A percentile compares a stretch with the other conserved stretches of the same genome.
Conservation (phyloP, 2,797 vertebrate species). For the Pyrocephalus nanus region DNA sequence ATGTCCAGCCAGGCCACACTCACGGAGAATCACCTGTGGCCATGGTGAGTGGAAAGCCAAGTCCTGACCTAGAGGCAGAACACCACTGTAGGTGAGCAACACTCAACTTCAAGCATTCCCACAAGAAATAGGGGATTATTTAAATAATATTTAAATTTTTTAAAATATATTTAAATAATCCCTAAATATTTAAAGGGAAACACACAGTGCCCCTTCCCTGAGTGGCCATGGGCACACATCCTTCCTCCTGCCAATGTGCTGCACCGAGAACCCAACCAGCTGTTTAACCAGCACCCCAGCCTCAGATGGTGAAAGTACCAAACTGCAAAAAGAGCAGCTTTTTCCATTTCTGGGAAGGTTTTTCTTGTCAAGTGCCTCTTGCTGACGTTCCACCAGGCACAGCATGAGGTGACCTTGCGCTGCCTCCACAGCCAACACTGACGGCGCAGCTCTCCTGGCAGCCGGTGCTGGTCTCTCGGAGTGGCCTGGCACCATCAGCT, state of each 20-base stretch:
- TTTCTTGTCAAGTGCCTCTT: accelerated
- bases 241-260: accelerated
- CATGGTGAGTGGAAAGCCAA: accelerated
- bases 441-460: accelerated
- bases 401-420: accelerated
- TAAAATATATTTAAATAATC: too few relatives aligned
- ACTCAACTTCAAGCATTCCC: background rate
- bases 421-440: accelerated
- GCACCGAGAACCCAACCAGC: background rate
- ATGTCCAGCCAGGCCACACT: accelerated
- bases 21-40: accelerated
- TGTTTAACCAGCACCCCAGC: background rate
- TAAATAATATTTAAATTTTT: too few relatives aligned
- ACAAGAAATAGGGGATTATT: background rate
- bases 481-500: accelerated
- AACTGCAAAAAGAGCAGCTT: background rate
- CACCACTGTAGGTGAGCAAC: accelerated
- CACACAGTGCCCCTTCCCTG: accelerated
- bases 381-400: accelerated
- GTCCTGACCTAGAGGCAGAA: background rate
- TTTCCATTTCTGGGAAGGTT: background rate
- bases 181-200: background rate
- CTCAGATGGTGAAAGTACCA: accelerated
- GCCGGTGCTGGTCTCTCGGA: accelerated
- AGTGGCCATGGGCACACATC: accelerated